Evolutionary conservation across 2,113 vertebrate species (phyloP).

Genomic region (Cranoglanis bouderius): DNA sequence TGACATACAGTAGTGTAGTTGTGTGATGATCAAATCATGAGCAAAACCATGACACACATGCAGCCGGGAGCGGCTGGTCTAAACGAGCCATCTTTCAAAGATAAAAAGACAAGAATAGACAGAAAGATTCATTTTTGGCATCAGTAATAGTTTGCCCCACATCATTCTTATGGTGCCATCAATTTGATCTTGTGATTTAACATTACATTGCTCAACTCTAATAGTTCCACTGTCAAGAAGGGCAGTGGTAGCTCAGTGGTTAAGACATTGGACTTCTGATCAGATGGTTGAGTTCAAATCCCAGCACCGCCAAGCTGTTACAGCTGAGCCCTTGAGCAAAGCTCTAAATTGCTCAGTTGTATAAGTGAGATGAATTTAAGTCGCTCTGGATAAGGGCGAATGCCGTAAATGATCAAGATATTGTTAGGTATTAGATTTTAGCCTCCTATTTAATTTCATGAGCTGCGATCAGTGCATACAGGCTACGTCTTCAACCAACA

Average conservation of each 20-base stretch:
- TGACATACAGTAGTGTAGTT: neutral
- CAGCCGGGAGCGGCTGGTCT: neutral
- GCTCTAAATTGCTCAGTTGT: too few relatives aligned
- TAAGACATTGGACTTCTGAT: too few relatives aligned
- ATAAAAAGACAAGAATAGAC: neutral
- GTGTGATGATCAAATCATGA: neutral
- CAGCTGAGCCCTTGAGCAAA: too few relatives aligned
- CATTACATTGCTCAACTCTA: neutral
- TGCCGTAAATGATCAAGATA: neutral
- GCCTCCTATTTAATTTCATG: neutral
- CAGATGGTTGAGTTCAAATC: too few relatives aligned
- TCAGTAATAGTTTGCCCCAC: neutral
- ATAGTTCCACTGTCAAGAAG: neutral
- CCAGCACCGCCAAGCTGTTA: too few relatives aligned
- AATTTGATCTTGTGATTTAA: neutral
- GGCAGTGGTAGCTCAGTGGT: too few relatives aligned
- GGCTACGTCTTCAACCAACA: neutral
- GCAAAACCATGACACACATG: neutral
- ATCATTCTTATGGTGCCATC: neutral
- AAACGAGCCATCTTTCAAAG: neutral
- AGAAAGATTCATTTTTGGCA: neutral
- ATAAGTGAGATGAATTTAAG: too few relatives aligned
- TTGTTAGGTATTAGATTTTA: neutral
- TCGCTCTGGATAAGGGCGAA: too few relatives aligned
- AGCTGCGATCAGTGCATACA: neutral